phyloP scores from a whole-genome alignment of 2,113 vertebrate species.

The Atlantisia rogersi region DNA sequence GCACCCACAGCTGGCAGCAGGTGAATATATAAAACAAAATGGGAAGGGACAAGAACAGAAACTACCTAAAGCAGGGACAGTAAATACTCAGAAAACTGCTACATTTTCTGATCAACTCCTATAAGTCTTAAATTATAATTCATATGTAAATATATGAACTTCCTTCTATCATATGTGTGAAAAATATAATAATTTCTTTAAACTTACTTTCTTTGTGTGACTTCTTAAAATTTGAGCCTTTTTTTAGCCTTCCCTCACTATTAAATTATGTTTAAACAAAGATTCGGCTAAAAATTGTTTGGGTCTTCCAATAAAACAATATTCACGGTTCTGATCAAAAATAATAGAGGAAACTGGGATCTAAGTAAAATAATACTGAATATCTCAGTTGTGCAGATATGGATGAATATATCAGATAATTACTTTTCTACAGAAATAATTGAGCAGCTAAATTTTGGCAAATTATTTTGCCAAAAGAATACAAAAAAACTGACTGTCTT shows the following conservation, averaged over 20 bases:
- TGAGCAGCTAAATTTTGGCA: background rate
- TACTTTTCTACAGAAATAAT: background rate
- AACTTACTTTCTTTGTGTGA: background rate
- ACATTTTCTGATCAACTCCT: background rate
- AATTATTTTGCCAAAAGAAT: background rate
- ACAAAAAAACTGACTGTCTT: background rate
- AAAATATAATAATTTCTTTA: background rate
- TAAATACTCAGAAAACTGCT: background rate
- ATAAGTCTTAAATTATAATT: background rate
- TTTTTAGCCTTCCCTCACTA: background rate
- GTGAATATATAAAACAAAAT: slow-evolving; percentile 72
- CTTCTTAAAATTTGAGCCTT: background rate
- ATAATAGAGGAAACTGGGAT: background rate
- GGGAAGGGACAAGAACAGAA: background rate
- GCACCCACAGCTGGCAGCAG: slow-evolving; percentile 85
- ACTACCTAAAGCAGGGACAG: background rate
- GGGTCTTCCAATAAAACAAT: background rate
- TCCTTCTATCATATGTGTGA: background rate
- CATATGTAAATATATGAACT: background rate
- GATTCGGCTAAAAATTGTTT: background rate
- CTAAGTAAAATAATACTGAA: background rate
- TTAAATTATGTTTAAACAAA: background rate
- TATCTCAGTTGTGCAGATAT: background rate
- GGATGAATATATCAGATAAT: background rate
- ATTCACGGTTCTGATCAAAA: background rate